Evolutionary conservation across 2,888 invertebrate species (phyloP).

Genomic region (Coenonympha glycerion): DNA sequence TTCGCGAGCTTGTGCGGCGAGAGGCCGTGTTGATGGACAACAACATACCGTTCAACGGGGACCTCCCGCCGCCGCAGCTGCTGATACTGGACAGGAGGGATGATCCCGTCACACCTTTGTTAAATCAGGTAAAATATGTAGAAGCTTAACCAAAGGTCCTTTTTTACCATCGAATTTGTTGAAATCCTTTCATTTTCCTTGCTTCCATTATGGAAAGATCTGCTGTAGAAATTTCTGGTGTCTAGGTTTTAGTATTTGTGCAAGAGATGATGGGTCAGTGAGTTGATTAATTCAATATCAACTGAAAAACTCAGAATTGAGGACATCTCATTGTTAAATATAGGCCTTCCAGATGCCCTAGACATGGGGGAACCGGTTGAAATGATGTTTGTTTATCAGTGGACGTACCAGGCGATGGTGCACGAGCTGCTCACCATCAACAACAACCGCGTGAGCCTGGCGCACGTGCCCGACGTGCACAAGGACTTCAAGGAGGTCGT

Average conservation of each 20-base stretch:
- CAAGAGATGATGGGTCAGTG: too few species aligned
- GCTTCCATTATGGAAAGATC: too few species aligned
- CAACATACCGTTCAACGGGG: slow-evolving; percentile 84
- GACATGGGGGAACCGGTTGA: neutral
- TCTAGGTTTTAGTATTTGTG: too few species aligned
- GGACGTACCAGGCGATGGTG: slow-evolving; percentile 99
- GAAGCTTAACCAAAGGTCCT: too few species aligned
- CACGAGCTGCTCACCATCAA: slow-evolving; percentile 95
- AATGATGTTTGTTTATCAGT: slow-evolving; percentile 73
- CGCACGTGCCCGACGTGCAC: slow-evolving; percentile 86
- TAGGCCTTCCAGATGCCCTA: too few species aligned
- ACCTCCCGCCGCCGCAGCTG: slow-evolving; percentile 84
- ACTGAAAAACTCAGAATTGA: too few species aligned
- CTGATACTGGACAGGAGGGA: slow-evolving; percentile 94
- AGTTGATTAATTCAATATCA: too few species aligned
- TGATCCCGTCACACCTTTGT: slow-evolving; percentile 95
- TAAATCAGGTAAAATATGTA: slow-evolving; percentile 93
- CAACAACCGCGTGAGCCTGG: slow-evolving; percentile 94
- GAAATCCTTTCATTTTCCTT: too few species aligned
- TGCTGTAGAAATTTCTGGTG: too few species aligned
- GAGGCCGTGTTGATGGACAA: slow-evolving; percentile 93
- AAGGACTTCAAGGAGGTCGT: slow-evolving; percentile 96
- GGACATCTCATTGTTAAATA: too few species aligned
- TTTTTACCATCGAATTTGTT: too few species aligned
- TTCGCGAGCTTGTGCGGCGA: slow-evolving; percentile 88